Base-by-base conservation (phyloP, 2,888 invertebrate genomes). In the Saturnia japonica region DNA sequence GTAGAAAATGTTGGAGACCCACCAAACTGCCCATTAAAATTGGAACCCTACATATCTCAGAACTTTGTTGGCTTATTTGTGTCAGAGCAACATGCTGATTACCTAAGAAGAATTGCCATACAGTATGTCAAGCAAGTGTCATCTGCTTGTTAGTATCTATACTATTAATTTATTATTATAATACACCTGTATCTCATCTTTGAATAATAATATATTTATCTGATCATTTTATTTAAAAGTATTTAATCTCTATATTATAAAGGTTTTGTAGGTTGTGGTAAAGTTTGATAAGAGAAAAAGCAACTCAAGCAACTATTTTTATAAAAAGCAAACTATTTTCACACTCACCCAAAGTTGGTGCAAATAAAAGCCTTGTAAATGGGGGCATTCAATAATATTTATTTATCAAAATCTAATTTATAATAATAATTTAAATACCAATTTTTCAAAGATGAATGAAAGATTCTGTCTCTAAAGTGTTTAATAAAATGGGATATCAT, bases 41-140 rank as follows among this genome's bases (percentile, higher is more conserved):
- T 98, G 68, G 98, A 98, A 86, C 96, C 96, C 0, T 98, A 98
- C 82, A 95, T 97, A 68, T 98, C 98, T 43, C 96, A 96, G 25
- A 98, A 98, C 88, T 98, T 98, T 86, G 97, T 98, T 96, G 98
- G 98, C 0, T 95, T 98, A 68, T 98, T 98, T 90, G 96, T 98
- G 2, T 96, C 96, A 19, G 97, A 98, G 78, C 95, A 96, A 75
- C 96, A 97, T 91, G 97, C 97, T 0, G 96, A 97, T 77, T 96
- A 97, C 86, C 92, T 98, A 71, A 97, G 97, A 85, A 95, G 96
- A 76, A 94, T 98, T 77, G 97, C 97, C 2, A 94, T 96, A 78
- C 96, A 97, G 83, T 97, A 97, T 93, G 96, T 97, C 45, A 96
- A 96, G 88, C 97, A 97, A 91, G 96, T 97, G 22, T 95, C 96